A percentile compares a stretch with the other conserved stretches of the same genome.
Evolutionary conservation across 2,888 invertebrate genomes (phyloP).

Genomic region (Caradrina kadenii): DNA sequence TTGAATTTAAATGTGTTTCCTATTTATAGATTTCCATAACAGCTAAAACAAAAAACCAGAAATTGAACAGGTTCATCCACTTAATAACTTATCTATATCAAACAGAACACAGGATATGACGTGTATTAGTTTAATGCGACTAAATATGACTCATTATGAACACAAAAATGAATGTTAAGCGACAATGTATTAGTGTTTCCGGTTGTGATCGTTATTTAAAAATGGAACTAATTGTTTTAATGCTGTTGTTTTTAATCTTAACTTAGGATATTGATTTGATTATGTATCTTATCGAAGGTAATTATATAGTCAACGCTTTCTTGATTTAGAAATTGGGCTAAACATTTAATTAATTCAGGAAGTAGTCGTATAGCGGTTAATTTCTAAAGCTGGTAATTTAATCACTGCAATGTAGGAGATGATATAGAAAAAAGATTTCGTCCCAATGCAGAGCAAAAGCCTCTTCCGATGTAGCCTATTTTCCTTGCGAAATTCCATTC

Average conservation of each 20-base stretch:
- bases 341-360: background rate
- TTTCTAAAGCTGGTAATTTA: too few relatives aligned
- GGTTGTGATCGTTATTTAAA: conserved; percentile 50
- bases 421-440: too few relatives aligned
- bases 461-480: too few relatives aligned
- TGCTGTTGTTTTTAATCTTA: conserved; percentile 11
- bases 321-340: background rate
- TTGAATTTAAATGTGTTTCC: background rate
- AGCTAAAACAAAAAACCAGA: conserved; percentile 16
- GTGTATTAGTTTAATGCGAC: conserved; percentile 58
- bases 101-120: conserved; percentile 62
- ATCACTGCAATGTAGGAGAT: too few relatives aligned
- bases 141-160: conserved; percentile 64
- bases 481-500: too few relatives aligned
- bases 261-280: background rate
- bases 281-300: background rate
- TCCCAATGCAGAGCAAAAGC: too few relatives aligned
- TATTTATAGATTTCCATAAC: background rate
- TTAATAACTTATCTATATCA: conserved; percentile 48
- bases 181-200: conserved; percentile 60
- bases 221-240: conserved; percentile 28
- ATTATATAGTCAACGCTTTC: background rate
- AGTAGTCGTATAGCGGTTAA: too few relatives aligned
- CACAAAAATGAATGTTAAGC: conserved; percentile 54
- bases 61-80: conserved; percentile 27